These are phyloP conservation scores for Agonum fuliginosum DNA, from an alignment of 2,888 invertebrate species.

Conservation along the genomic window DNA sequence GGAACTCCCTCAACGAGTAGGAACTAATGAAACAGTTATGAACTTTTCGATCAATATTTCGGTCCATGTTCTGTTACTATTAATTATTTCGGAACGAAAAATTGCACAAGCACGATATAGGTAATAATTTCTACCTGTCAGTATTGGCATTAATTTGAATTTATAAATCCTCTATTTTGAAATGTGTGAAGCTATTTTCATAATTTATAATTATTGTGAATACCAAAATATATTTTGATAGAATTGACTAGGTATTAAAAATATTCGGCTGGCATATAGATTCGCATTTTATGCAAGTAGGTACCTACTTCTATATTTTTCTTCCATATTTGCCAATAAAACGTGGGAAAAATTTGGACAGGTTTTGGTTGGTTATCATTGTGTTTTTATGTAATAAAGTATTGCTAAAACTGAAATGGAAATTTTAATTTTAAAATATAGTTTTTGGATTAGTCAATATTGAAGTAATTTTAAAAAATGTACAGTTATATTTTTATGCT, in stretches of 20 bases:
- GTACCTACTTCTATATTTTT: not conserved
- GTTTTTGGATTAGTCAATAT: no score
- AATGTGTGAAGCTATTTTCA: slow-evolving; percentile 24
- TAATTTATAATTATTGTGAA: not conserved
- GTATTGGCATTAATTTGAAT: slow-evolving; percentile 38
- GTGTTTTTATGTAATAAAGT: no score
- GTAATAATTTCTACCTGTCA: slow-evolving; percentile 31
- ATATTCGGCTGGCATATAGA: not conserved
- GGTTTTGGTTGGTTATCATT: no score
- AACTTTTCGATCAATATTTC: slow-evolving; percentile 18
- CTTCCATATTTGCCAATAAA: no score
- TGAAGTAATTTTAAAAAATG: no score
- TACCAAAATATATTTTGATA: not conserved
- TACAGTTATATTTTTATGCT: no score
- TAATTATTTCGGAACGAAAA: slow-evolving; percentile 33
- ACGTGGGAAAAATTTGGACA: no score
- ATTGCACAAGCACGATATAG: not conserved
- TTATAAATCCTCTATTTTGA: slow-evolving; percentile 36
- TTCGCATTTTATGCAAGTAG: no score
- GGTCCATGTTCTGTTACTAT: not conserved
- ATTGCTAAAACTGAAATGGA: no score
- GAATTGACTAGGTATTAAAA: not conserved
- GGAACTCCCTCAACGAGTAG: not conserved
- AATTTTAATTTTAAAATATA: no score
- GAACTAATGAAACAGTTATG: slow-evolving; percentile 14